Conservation (phyloP, 1,140 invertebrate genomes). For the Nebria ingens region DNA sequence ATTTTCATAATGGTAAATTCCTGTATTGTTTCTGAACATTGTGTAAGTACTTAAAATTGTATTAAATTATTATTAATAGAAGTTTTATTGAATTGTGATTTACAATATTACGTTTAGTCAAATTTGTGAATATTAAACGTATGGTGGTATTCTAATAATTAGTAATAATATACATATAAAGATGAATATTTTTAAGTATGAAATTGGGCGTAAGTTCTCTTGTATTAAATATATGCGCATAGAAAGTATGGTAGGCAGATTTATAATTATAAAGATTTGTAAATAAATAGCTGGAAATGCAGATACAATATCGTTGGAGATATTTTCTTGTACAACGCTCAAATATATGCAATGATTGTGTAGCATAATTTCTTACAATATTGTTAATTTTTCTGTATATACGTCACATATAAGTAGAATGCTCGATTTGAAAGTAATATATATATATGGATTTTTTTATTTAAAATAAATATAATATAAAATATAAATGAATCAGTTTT, state of each 20-base stretch:
- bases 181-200: background rate
- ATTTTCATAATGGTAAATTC: too few relatives aligned
- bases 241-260: background rate
- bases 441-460: conserved; percentile 4
- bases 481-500: background rate
- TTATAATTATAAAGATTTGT: background rate
- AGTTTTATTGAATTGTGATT: too few relatives aligned
- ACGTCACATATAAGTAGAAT: background rate
- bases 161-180: too few relatives aligned
- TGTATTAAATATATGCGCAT: background rate
- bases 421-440: background rate
- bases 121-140: too few relatives aligned
- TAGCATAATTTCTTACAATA: background rate
- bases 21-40: too few relatives aligned
- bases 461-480: conserved; percentile 4
- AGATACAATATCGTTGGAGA: background rate
- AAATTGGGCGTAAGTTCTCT: background rate
- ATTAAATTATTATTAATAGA: too few relatives aligned
- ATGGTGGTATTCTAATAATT: too few relatives aligned
- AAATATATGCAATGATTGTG: conserved; percentile 5
- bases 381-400: background rate
- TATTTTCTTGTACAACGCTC: background rate
- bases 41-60: too few relatives aligned
- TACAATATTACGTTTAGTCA: too few relatives aligned
- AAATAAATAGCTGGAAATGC: background rate